Percentiles rank a stretch among this genome's conserved stretches.
phyloP scores from a whole-genome alignment of 2,888 invertebrate genomes.

The Drymonia ruficornis region DNA sequence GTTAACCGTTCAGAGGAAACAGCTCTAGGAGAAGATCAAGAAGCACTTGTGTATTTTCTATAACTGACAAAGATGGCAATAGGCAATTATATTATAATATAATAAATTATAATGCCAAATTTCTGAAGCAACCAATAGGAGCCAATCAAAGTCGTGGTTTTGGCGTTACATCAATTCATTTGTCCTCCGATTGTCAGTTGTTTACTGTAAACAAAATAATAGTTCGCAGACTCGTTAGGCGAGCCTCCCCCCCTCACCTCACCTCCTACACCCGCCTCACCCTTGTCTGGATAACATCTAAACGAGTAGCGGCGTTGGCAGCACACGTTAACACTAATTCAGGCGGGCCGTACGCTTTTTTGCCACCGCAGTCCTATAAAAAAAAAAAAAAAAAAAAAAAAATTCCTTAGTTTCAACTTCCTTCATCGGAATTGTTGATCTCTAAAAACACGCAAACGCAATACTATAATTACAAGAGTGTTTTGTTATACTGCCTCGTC shows the following conservation, averaged over 20 bases:
- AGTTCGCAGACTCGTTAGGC: slow-evolving; percentile 12
- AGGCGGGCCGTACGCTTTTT: too few relatives aligned
- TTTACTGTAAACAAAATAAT: slow-evolving; percentile 4
- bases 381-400: too few relatives aligned
- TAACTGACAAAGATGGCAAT: too few relatives aligned
- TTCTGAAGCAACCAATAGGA: neutral
- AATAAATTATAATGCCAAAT: neutral
- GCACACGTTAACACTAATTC: slow-evolving; percentile 1
- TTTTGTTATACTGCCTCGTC: neutral
- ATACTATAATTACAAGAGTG: neutral
- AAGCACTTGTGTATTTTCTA: too few relatives aligned
- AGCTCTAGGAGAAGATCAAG: too few relatives aligned
- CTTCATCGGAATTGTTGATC: neutral
- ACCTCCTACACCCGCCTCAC: neutral
- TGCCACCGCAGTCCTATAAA: too few relatives aligned
- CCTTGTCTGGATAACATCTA: slow-evolving; percentile 1
- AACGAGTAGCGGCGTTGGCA: neutral
- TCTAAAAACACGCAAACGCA: neutral
- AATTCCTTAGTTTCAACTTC: neutral
- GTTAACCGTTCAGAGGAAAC: too few relatives aligned
- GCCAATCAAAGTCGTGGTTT: neutral
- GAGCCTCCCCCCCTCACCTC: slow-evolving; percentile 2
- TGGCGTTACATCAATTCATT: neutral
- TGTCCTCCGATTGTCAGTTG: neutral
- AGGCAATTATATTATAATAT: too few relatives aligned